Conservation (phyloP, 2,797 vertebrate genomes). For the Cryptoprocta ferox region DNA sequence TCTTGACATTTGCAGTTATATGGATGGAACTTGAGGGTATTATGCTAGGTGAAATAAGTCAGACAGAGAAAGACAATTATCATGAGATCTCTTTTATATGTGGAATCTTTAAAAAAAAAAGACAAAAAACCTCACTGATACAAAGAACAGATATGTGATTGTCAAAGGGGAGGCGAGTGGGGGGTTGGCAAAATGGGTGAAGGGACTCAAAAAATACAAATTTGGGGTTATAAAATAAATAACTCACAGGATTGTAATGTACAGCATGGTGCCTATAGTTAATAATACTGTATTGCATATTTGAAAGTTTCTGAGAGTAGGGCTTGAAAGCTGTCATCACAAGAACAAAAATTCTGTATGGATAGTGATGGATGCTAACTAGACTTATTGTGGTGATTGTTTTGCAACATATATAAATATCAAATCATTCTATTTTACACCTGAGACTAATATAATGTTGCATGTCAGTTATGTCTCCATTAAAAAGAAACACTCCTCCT, state of each 20-base stretch:
- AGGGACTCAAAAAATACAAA: neutral
- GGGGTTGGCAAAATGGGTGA: neutral
- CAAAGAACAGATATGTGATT: neutral
- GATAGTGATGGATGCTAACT: neutral
- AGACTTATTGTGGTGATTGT: neutral
- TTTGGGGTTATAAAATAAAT: neutral
- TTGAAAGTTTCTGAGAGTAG: neutral
- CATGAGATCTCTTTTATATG: neutral
- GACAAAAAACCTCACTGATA: neutral
- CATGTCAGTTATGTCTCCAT: neutral
- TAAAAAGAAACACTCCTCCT: neutral
- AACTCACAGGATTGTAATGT: neutral
- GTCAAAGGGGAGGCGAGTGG: neutral
- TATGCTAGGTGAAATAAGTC: neutral
- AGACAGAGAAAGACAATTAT: neutral
- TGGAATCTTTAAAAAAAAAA: neutral
- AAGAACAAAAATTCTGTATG: neutral
- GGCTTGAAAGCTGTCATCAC: neutral
- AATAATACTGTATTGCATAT: neutral
- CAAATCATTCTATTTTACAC: neutral
- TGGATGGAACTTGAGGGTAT: neutral
- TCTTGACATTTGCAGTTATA: neutral
- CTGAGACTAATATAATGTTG: neutral
- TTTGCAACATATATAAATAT: neutral
- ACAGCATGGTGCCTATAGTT: neutral